Evolutionary conservation across 1,140 invertebrate species (phyloP), one percentile per base, ranked within the genome.

Genomic region (Nilaparvata lugens): DNA sequence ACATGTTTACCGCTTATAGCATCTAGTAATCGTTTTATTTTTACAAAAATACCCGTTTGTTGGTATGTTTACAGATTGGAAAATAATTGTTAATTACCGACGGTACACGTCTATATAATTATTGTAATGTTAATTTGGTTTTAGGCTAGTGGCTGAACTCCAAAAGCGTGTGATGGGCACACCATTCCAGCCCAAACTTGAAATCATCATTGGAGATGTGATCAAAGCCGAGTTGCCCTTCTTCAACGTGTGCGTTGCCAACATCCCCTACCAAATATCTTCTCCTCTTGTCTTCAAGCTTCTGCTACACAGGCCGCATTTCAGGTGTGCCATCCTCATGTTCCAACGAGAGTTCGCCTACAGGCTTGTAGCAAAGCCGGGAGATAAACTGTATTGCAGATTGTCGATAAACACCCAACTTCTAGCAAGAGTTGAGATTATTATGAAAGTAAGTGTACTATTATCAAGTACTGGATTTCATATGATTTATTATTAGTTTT

Each of bases 211-310:
- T 63, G 97, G 97, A 21, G 95, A 99, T 81, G 93, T 95, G 13
- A 76, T 99, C 1, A 98, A 97, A 78, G 86, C 86, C 31, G 88
- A 97, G 52, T 77, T 98, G 61, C 96, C 96, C n/a, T 95, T 93
- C 71, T 99, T 99, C 74, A 93, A 99, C 77, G 81, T 98, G n/a
- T 99, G 97, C 78, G 92, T 99, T 21, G 95, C 97, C n/a, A 99
- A 99, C 79, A 83, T 99, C 23, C 97, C 97, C 0, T 99, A 99
- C 74, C 94, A 97, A 81, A 99, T 99, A 67, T 98, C 96, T 65
- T 99, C 97, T 1, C 96, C 97, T 1, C 83, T 99, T 68, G 89
- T 99, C 1, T 99, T 98, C 70, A 98, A 98, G 77, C 74, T 99
- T 45, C 77, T 99, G 13, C 76, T 97, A n/a, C 96, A 99, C 72